Conservation (phyloP, 2,113 vertebrate genomes). For the Mugil cephalus region DNA sequence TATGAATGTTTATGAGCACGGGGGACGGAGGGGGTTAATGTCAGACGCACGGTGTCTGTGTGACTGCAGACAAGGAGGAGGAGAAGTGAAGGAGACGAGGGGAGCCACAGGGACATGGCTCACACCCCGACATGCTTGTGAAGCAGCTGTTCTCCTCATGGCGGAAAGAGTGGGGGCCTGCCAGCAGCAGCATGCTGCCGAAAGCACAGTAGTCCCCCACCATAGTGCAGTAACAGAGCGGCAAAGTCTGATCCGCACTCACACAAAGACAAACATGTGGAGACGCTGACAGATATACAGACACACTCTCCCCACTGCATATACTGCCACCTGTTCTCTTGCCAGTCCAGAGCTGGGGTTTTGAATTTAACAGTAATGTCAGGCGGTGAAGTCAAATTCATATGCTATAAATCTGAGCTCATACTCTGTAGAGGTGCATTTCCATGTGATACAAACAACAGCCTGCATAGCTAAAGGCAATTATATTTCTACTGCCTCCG, state of each 20-base stretch:
- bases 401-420: conserved; percentile 71
- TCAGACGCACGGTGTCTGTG: conserved; percentile 51
- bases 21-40: conserved; percentile 41
- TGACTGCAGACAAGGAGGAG: conserved; percentile 48
- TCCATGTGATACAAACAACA: conserved; percentile 83
- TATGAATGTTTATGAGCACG: conserved; percentile 44
- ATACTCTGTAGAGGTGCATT: conserved; percentile 70
- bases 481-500: conserved; percentile 82
- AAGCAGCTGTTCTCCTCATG: conserved; percentile 82
- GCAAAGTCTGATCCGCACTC: conserved; percentile 45
- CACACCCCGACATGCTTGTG: conserved; percentile 66
- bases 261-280: conserved; percentile 35
- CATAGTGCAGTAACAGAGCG: conserved; percentile 56
- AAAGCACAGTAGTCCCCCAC: conserved; percentile 63
- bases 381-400: conserved; percentile 70
- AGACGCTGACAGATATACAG: conserved; percentile 48
- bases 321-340: conserved; percentile 44
- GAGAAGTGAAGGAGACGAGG: conserved; percentile 60
- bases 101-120: conserved; percentile 68
- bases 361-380: conserved; percentile 60
- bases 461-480: conserved; percentile 82
- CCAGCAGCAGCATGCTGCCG: conserved; percentile 71
- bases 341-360: conserved; percentile 47
- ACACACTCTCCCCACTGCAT: conserved; percentile 45
- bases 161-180: conserved; percentile 61